These are phyloP conservation scores for Xestia xanthographa DNA, from an alignment of 2,888 invertebrate genomes.

Conservation along the genomic window DNA sequence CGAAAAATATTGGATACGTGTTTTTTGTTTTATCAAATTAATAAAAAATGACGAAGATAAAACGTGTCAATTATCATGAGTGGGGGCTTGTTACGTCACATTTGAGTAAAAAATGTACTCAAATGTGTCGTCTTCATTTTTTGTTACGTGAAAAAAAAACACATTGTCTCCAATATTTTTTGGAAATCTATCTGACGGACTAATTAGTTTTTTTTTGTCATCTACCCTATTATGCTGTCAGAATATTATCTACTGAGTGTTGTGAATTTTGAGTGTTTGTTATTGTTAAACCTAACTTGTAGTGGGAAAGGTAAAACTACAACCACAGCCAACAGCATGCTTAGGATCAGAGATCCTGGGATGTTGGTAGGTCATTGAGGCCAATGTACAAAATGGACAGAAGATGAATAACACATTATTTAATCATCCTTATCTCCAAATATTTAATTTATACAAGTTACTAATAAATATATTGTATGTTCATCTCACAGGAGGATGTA, in stretches of 20 bases:
- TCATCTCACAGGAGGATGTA: conserved; percentile 88
- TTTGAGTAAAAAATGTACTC: too few relatives aligned
- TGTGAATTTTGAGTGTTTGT: conserved; percentile 9
- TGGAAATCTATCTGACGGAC: too few relatives aligned
- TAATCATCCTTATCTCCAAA: conserved; percentile 48
- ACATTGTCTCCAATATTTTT: too few relatives aligned
- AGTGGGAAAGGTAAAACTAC: not conserved
- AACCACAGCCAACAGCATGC: not conserved
- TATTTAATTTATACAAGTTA: conserved; percentile 47
- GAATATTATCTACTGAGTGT: not conserved
- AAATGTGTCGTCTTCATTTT: too few relatives aligned
- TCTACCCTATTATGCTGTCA: not conserved
- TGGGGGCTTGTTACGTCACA: too few relatives aligned
- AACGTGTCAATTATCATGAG: too few relatives aligned
- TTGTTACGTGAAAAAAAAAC: too few relatives aligned
- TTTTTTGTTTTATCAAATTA: too few relatives aligned
- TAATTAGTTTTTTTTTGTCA: too few relatives aligned
- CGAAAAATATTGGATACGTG: too few relatives aligned
- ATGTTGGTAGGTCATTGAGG: not conserved
- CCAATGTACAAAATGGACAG: conserved; percentile 19
- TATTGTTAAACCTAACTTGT: conserved; percentile 15
- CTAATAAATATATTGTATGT: conserved; percentile 53
- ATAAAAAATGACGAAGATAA: too few relatives aligned
- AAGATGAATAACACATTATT: conserved; percentile 53
- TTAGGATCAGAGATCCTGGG: not conserved